Conservation (phyloP, 1,140 invertebrate species). For the Harlomillsia oculata region DNA sequence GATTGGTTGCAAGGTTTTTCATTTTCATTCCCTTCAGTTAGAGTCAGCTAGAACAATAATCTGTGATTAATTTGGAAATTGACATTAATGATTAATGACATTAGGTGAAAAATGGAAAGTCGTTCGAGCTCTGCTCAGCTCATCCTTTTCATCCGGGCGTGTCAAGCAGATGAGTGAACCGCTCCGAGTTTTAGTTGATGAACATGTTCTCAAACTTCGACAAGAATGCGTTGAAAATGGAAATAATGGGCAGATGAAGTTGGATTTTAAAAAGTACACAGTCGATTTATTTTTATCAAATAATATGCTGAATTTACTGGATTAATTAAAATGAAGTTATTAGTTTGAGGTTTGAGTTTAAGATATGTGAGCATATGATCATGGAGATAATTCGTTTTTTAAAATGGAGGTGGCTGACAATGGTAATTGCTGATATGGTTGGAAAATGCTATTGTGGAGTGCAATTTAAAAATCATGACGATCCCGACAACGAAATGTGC, state of each 20-base stretch:
- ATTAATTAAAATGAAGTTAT: not conserved
- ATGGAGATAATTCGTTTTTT: not conserved
- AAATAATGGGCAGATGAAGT: not conserved
- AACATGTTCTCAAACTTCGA: no score
- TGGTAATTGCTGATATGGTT: constrained; percentile 12
- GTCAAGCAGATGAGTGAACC: constrained; percentile 41
- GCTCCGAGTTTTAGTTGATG: constrained; percentile 37
- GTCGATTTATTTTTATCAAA: not conserved
- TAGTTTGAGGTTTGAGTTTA: not conserved
- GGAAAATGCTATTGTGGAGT: constrained; percentile 15
- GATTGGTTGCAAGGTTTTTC: constrained; percentile 6
- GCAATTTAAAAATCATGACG: constrained; percentile 12
- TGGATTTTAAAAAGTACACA: constrained; percentile 15
- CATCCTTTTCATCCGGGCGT: constrained; percentile 46
- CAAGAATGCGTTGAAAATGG: constrained; percentile 12
- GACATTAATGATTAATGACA: not conserved
- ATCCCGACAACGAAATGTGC: constrained; percentile 21
- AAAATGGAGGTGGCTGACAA: constrained; percentile 9
- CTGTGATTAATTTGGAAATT: no score
- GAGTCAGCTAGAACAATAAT: no score
- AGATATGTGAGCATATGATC: not conserved
- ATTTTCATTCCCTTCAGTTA: no score
- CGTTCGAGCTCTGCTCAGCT: constrained; percentile 43
- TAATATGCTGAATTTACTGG: not conserved
- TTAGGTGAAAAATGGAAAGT: constrained; percentile 44